Base-by-base conservation (phyloP, 2,888 invertebrate species). In the Sarcophaga subvicina region DNA sequence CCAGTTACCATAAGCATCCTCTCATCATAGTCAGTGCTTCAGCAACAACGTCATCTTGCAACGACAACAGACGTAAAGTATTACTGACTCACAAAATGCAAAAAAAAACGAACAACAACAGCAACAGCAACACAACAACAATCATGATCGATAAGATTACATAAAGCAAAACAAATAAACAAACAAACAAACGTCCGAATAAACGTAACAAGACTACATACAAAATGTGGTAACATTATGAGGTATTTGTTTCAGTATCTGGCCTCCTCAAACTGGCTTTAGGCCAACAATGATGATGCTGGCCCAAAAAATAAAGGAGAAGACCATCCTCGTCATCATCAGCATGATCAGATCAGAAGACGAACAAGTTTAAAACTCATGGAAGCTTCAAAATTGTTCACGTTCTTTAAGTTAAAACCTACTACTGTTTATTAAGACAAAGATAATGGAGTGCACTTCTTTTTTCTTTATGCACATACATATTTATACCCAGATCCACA, bases 381-480 rank as follows among this genome's bases (percentile, higher is more conserved):
- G 91, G 91, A 90, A 91, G 91, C 91, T 89, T 90, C 89, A 90
- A 90, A 91, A 90, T 90, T 91, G 91, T 90, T 90, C 84, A 86
- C 90, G 91, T 91, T 91, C 89, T 90, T 90, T 90, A 91, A 90
- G 89, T 91, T 90, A 91, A 91, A 91, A 91, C 91, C 91, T 90
- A 87, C 84, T 87, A 85, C 87, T 85, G 87, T 85, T 85, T 87
- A 85, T 87, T 80, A 87, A 83, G 63, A 82, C 77, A 60, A 72
- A 69, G 77, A 82, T 75, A 86, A 76, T 77, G 66, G 45, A 20
- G 11, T 49, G 22, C 25, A 71, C 66, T 80, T 12, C 4, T 22
- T 22, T 22, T 22, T 1, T 22, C n/a, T 22, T 22, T 22, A n/a
- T 27, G 14, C 14, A 49, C 10, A 49, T 10, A 49, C 12, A 4